Evolutionary conservation across 2,797 vertebrate genomes (phyloP), one percentile per base, ranked within the genome.

Genomic region (Borostomias antarcticus): DNA sequence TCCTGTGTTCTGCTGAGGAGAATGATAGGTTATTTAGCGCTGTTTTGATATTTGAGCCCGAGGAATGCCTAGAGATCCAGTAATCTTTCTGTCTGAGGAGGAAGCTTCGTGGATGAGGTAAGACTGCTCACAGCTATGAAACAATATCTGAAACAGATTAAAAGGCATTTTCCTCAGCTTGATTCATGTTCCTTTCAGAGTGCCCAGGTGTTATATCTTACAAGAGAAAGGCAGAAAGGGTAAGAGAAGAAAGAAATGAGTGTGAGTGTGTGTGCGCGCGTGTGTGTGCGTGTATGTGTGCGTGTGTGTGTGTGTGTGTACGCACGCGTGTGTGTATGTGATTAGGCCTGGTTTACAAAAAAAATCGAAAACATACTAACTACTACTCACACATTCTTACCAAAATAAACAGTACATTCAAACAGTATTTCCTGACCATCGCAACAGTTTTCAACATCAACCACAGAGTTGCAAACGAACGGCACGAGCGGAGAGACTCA

Each of bases 61-160:
- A 89, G 89, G 88, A 90, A 90, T 87, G 85, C 86, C 83, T 86
- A 69, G 73, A 86, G 87, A 90, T 85, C 88, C 83, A 86, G 70
- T 82, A 78, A 87, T 84, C 83, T 76, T 78, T 84, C 79, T 86
- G 85, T 85, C 72, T 86, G 84, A 75, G 69, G 74, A 82, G 81
- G 84, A 85, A 89, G 82, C 82, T 72, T 82, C 83, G 72, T n/a
- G 81, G 89, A 90, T 91, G 91, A 92, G 85, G 89, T 92, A 91
- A 92, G 85, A 90, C 67, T 73, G 90, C 92, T 93, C 68, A 89
- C 77, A 91, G 92, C 91, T 88, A 92, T 91, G 90, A 92, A 93
- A 93, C 89, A 79, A 84, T 90, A 93, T 91, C 90, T 92, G 85
- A 88, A 87, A 85, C 83, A 89, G 85, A 91, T 92, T 92, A 89